These are phyloP conservation scores for Eretmocerus hayati DNA, from an alignment of 2,888 invertebrate species.

Conservation along the genomic window DNA sequence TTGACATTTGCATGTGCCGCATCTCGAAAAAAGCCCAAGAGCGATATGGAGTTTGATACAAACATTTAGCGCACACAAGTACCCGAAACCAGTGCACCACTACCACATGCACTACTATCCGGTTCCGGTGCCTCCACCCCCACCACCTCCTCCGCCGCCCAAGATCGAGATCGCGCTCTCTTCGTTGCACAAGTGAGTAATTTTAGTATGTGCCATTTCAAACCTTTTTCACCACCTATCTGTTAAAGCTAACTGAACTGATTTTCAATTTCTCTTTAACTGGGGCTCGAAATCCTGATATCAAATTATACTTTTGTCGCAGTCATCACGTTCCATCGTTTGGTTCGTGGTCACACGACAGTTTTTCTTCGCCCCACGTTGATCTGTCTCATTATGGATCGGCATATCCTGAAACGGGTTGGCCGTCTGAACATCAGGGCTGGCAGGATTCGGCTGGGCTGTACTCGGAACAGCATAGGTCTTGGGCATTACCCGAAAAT, in stretches of 20 bases:
- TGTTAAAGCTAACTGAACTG: no score
- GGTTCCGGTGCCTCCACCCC: constrained; percentile 23
- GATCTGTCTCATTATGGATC: background rate
- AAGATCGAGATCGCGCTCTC: constrained; percentile 20
- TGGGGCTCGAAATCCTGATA: no score
- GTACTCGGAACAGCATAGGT: constrained; percentile 4
- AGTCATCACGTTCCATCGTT: no score
- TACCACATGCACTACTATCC: constrained; percentile 37
- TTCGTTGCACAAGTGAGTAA: constrained; percentile 9
- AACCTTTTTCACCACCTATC: no score
- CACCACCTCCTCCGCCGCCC: constrained; percentile 16
- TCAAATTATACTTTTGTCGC: no score
- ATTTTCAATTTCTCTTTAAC: no score
- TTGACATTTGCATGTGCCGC: background rate
- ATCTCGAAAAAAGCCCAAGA: constrained; percentile 7
- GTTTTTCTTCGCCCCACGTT: background rate
- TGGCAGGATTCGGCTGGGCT: constrained; percentile 16
- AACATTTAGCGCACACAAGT: constrained; percentile 13
- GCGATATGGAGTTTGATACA: constrained; percentile 15
- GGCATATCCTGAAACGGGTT: background rate
- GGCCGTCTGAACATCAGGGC: constrained; percentile 3
- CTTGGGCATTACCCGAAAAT: constrained; percentile 18
- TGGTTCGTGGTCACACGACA: background rate
- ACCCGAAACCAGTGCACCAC: constrained; percentile 27
- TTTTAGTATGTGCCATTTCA: no score